These are phyloP conservation scores for Deilephila elpenor DNA, from an alignment of 2,888 invertebrate species.

Conservation along the genomic window DNA sequence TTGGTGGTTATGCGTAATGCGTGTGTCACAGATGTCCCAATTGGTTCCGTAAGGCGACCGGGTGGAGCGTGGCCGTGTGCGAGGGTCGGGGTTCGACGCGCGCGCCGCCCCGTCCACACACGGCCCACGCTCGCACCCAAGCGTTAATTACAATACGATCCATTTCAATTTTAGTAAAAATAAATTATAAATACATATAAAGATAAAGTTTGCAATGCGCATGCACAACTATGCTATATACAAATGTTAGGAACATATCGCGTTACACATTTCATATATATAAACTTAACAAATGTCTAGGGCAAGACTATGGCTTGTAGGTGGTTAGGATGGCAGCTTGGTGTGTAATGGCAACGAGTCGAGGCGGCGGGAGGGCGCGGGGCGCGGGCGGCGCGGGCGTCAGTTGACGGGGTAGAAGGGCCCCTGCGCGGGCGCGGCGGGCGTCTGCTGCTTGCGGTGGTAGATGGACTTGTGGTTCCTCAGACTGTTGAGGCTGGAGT, in stretches of 20 bases:
- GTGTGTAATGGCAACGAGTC: slow-evolving; percentile 72
- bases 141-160: slow-evolving; percentile 53
- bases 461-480: slow-evolving; percentile 97
- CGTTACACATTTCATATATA: slow-evolving; percentile 61
- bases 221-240: slow-evolving; percentile 84
- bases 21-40: slow-evolving; percentile 83
- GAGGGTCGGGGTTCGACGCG: slow-evolving; percentile 42
- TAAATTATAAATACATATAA: slow-evolving; percentile 73
- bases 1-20: slow-evolving; percentile 85
- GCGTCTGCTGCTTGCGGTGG: slow-evolving; percentile 92
- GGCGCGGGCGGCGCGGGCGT: slow-evolving; percentile 58
- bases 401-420: slow-evolving; percentile 80
- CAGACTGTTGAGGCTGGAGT: slow-evolving; percentile 95
- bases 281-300: slow-evolving; percentile 79
- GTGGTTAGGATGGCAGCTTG: slow-evolving; percentile 81
- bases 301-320: slow-evolving; percentile 82
- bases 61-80: slow-evolving; percentile 47
- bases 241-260: slow-evolving; percentile 84
- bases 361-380: slow-evolving; percentile 60
- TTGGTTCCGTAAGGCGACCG: slow-evolving; percentile 79
- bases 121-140: slow-evolving; percentile 62
- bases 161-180: slow-evolving; percentile 58
- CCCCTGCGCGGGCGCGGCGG: slow-evolving; percentile 71
- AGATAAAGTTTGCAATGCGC: slow-evolving; percentile 77
- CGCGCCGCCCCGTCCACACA: slow-evolving; percentile 44